Percentiles rank a stretch among this genome's conserved stretches.
These are phyloP conservation scores for Colius striatus DNA, from an alignment of 2,113 vertebrate genomes.

Conservation along the genomic window DNA sequence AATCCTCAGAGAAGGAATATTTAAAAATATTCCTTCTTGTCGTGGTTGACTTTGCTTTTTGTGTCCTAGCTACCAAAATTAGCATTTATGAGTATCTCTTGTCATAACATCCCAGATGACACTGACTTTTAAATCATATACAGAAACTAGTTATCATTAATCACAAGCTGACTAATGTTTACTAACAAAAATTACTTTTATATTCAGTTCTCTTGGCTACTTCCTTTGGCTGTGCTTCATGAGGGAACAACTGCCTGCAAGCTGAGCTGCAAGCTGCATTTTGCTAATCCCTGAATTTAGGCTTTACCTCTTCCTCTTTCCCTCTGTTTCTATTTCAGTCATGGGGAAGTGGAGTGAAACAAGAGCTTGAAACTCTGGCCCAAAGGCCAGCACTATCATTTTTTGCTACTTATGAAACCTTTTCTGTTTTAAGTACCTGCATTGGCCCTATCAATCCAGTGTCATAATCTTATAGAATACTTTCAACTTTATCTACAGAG, in stretches of 20 bases:
- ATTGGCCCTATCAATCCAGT: background rate
- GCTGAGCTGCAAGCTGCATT: background rate
- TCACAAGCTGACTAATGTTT: background rate
- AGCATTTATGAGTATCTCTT: background rate
- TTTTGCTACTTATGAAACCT: background rate
- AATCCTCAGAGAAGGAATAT: background rate
- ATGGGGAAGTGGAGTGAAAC: background rate
- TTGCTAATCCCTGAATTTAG: background rate
- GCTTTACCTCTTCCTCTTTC: slow-evolving; percentile 14
- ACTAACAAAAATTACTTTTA: background rate
- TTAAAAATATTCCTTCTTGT: background rate
- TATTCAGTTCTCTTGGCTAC: background rate
- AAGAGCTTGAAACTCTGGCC: background rate
- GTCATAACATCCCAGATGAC: background rate
- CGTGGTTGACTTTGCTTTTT: background rate
- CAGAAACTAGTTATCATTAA: background rate
- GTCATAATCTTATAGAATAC: background rate
- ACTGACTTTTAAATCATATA: background rate
- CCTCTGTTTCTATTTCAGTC: background rate
- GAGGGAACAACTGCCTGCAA: background rate
- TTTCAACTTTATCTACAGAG: background rate
- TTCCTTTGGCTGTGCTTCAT: background rate
- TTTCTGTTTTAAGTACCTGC: background rate
- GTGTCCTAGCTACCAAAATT: background rate
- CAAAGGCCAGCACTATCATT: background rate